These are phyloP conservation scores for Xestobium rufovillosum DNA, from an alignment of 2,888 invertebrate species.

Conservation along the genomic window DNA sequence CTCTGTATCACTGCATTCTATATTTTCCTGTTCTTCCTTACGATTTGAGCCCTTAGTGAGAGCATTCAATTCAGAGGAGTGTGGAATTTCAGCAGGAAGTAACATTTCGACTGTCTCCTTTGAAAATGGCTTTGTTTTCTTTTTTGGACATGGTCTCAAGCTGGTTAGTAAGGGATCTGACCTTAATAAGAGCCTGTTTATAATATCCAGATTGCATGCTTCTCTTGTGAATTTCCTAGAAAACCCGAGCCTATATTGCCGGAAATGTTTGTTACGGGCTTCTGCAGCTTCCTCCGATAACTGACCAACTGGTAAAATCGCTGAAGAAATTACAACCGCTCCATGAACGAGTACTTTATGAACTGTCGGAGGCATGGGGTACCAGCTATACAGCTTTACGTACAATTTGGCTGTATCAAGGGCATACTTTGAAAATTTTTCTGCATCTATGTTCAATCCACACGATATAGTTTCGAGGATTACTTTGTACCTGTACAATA, in stretches of 20 bases:
- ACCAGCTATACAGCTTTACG: constrained; percentile 11
- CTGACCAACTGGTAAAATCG: constrained; percentile 16
- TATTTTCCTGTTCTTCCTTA: too few species aligned
- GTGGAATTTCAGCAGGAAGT: background rate
- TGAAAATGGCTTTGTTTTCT: background rate
- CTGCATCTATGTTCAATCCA: constrained; percentile 14
- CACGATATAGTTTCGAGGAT: constrained; percentile 28
- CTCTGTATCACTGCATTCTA: too few species aligned
- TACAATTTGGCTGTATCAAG: constrained; percentile 5
- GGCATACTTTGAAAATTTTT: background rate
- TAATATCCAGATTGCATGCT: constrained; percentile 21
- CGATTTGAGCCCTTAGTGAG: too few species aligned
- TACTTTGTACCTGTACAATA: constrained; percentile 29
- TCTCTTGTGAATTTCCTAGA: constrained; percentile 23
- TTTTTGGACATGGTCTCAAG: constrained; percentile 8
- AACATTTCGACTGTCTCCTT: constrained; percentile 1
- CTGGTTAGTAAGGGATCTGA: constrained; percentile 7
- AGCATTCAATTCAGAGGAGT: too few species aligned
- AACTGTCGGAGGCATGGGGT: constrained; percentile 11
- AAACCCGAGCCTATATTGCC: constrained; percentile 20
- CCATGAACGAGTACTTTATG: constrained; percentile 14
- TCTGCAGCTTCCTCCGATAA: constrained; percentile 16
- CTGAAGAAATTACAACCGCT: background rate
- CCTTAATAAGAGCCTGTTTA: constrained; percentile 13
- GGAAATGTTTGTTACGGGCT: constrained; percentile 28